A percentile compares a stretch with the other conserved stretches of the same genome.
Evolutionary conservation across 2,888 invertebrate genomes (phyloP).

Genomic region (Troides oblongomaculatus): DNA sequence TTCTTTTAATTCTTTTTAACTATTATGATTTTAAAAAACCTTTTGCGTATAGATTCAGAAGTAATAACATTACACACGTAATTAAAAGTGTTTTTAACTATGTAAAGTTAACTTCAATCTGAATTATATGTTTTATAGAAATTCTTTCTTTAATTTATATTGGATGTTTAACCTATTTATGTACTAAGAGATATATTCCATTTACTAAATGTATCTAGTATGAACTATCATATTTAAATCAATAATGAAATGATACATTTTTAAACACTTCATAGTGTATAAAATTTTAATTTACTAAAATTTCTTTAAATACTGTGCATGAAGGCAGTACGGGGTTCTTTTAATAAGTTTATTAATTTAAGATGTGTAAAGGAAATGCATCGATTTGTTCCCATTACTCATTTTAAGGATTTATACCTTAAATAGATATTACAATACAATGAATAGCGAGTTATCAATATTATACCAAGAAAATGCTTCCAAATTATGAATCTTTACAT

Average conservation of each 20-base stretch:
- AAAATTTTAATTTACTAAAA: not conserved
- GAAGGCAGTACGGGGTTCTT: not conserved
- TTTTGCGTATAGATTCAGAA: not conserved
- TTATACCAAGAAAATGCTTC: slow-evolving; percentile 10
- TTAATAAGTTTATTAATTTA: not conserved
- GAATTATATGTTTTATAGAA: no score
- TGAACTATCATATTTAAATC: no score
- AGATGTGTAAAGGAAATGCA: not conserved
- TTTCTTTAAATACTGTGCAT: not conserved
- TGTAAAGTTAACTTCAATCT: no score
- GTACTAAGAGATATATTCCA: no score
- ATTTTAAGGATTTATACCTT: slow-evolving; percentile 9
- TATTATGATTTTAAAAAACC: not conserved
- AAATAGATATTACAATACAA: slow-evolving; percentile 19
- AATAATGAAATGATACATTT: not conserved
- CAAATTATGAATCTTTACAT: not conserved
- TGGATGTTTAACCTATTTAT: no score
- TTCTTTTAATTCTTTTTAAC: not conserved
- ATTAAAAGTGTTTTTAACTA: no score
- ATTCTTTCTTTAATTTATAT: no score
- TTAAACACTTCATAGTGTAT: not conserved
- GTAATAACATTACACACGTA: not conserved
- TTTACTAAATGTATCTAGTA: no score
- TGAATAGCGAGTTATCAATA: slow-evolving; percentile 1
- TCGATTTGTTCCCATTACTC: slow-evolving; percentile 21